Evolutionary conservation across 2,113 vertebrate species (phyloP), one percentile per base, ranked within the genome.

Genomic region (Pelecanus crispus): DNA sequence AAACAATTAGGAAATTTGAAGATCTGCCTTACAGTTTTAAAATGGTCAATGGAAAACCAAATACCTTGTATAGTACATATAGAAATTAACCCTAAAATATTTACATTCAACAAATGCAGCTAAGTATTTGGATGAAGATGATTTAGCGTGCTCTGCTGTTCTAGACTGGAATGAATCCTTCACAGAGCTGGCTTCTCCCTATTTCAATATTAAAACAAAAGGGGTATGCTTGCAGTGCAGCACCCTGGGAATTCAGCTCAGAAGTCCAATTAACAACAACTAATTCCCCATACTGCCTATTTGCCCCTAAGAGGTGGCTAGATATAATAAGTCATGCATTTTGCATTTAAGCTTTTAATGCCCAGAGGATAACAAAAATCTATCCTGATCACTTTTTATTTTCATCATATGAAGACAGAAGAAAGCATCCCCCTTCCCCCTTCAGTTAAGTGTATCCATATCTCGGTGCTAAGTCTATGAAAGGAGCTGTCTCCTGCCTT

Each of bases 241-340:
- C 81, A 96, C 89, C 89, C 84, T 95, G 98, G 96, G 97, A 98
- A 97, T 98, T 98, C 95, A 96, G 96, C 97, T 97, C 97, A 97
- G 96, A 98, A 97, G 96, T 98, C 97, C 97, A 98, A 98, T 98
- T 98, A 98, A 97, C 93, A 98, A 97, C 97, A 97, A 98, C 97
- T 98, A 98, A 98, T 98, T 98, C 97, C 97, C 97, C 65, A 82
- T 91, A 93, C 96, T 96, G 94, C 94, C 67, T 96, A 88, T 96
- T 96, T 97, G 95, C 95, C 95, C 95, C 61, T 89, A 97, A 95
- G 95, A 93, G 63, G 66, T 96, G 78, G 81, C 88, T 97, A 95
- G 92, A 95, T 96, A 79, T 95, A 97, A 95, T 95, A 97, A 97
- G 92, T 94, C 97, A 97, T 96, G 90, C 86, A 97, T 97, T 98